Conservation (phyloP, 2,797 vertebrate genomes). For the Mus spretus region DNA sequence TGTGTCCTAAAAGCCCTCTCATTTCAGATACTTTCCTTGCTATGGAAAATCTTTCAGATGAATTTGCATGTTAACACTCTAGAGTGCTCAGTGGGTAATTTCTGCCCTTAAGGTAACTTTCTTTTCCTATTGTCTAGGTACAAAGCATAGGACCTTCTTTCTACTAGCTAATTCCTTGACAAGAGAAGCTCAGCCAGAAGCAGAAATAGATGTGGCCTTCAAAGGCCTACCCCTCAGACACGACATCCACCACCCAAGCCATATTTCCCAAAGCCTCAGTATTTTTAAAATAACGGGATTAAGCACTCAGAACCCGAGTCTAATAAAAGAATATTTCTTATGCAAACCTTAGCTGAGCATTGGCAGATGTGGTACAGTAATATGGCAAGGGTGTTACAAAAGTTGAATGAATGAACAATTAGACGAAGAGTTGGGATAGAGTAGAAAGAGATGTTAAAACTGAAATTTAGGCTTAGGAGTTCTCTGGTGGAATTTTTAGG, state of each 20-base stretch:
- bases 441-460: no score
- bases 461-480: no score
- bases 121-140: neutral
- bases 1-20: neutral
- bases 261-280: neutral
- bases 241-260: neutral
- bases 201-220: neutral
- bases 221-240: no score
- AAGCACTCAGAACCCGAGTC: neutral
- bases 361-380: neutral
- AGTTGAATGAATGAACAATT: neutral
- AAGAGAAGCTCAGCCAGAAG: neutral
- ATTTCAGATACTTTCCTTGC: neutral
- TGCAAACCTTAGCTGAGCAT: neutral
- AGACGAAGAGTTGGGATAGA: neutral
- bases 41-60: neutral
- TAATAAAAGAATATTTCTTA: neutral
- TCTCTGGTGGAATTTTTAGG: no score
- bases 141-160: neutral
- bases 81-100: neutral
- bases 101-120: neutral
- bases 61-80: neutral
- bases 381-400: neutral
- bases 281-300: neutral
- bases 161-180: neutral